Evolutionary conservation across 1,140 invertebrate species (phyloP).

Genomic region (Aleiodes sp.): DNA sequence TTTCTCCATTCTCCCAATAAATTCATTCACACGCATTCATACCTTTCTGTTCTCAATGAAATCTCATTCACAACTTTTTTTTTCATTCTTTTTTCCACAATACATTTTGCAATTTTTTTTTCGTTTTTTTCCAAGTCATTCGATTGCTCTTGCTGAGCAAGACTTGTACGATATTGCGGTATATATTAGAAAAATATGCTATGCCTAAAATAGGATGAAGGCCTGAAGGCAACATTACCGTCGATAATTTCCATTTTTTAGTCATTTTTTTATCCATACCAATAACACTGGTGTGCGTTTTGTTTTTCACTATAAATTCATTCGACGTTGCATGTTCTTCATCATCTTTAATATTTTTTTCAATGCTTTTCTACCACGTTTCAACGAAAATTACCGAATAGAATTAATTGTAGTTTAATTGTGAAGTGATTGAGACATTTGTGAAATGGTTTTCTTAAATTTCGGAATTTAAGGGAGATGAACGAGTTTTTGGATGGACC

Average conservation of each 20-base stretch:
- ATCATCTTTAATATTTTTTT: not conserved
- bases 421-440: too few relatives aligned
- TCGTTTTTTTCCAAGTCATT: not conserved
- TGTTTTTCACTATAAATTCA: not conserved
- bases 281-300: constrained; percentile 5
- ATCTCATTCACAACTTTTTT: constrained; percentile 20
- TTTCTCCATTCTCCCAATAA: constrained; percentile 23
- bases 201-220: constrained; percentile 67
- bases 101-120: constrained; percentile 25
- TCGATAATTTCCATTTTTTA: constrained; percentile 54
- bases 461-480: too few relatives aligned
- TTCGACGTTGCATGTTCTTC: not conserved
- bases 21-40: constrained; percentile 31
- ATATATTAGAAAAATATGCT: constrained; percentile 67
- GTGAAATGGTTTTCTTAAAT: too few relatives aligned
- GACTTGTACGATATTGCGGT: constrained; percentile 62
- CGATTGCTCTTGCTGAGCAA: constrained; percentile 50
- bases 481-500: too few relatives aligned
- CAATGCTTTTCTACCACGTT: not conserved
- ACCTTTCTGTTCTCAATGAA: constrained; percentile 21
- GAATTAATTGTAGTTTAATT: too few relatives aligned
- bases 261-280: constrained; percentile 12
- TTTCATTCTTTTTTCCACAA: constrained; percentile 28
- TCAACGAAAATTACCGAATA: too few relatives aligned
- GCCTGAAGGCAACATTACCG: constrained; percentile 64